These are phyloP conservation scores for Sus cebifrons DNA, from an alignment of 2,797 vertebrate genomes.

Conservation along the genomic window DNA sequence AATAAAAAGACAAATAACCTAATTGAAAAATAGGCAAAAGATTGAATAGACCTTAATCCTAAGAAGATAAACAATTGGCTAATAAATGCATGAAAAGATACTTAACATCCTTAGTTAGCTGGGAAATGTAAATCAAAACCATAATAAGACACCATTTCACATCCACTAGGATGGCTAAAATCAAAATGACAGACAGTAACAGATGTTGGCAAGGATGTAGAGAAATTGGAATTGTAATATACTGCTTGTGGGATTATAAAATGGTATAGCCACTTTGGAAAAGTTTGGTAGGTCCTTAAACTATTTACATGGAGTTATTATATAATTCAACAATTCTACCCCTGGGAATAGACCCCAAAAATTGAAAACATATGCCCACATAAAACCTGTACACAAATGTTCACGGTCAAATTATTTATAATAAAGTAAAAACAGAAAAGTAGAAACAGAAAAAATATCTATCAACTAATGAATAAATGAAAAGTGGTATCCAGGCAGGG, in stretches of 20 bases:
- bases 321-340: background rate
- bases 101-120: conserved; percentile 3
- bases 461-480: background rate
- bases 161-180: background rate
- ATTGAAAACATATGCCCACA: background rate
- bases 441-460: background rate
- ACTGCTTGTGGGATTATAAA: background rate
- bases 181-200: background rate
- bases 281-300: conserved; percentile 44
- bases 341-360: background rate
- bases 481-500: background rate
- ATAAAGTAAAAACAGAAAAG: background rate
- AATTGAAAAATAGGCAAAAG: conserved; percentile 4
- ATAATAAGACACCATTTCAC: background rate
- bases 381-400: background rate
- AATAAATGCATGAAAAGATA: background rate
- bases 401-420: conserved; percentile 42
- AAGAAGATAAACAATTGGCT: background rate
- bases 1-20: conserved; percentile 27
- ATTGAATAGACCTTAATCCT: background rate
- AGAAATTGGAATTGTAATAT: background rate
- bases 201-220: background rate
- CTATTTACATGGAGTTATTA: background rate
- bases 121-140: conserved; percentile 53
- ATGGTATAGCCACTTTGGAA: background rate